A percentile compares a stretch with the other conserved stretches of the same genome.
Conservation (phyloP, 2,113 vertebrate genomes). For the Lutjanus erythropterus region DNA sequence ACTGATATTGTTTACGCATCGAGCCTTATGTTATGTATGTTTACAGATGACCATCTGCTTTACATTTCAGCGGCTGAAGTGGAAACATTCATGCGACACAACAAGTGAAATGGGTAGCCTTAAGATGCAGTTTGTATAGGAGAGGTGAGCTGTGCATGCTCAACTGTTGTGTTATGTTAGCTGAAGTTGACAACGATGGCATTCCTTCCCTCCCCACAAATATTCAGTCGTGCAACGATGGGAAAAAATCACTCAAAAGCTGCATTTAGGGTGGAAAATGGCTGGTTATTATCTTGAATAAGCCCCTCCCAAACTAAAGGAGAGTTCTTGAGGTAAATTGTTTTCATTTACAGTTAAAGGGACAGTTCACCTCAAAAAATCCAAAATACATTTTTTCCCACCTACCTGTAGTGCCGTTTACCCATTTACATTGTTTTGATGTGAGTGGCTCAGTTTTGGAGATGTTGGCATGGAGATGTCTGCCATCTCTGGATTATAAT, state of each 20-base stretch:
- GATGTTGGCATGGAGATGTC: too few relatives aligned
- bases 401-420: too few relatives aligned
- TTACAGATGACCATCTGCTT: constrained; percentile 72
- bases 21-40: constrained; percentile 58
- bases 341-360: not conserved
- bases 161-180: constrained; percentile 55
- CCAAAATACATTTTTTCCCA: too few relatives aligned
- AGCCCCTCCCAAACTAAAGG: not conserved
- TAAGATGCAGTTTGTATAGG: constrained; percentile 42
- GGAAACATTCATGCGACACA: constrained; percentile 62
- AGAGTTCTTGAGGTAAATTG: not conserved
- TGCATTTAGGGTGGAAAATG: constrained; percentile 18
- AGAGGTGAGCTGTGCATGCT: constrained; percentile 66
- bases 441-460: too few relatives aligned
- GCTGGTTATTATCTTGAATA: constrained; percentile 16
- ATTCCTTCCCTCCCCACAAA: constrained; percentile 45
- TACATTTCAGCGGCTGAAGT: constrained; percentile 52
- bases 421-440: too few relatives aligned
- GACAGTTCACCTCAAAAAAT: too few relatives aligned
- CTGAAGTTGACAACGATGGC: constrained; percentile 61
- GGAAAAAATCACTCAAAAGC: constrained; percentile 2
- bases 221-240: constrained; percentile 10
- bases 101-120: constrained; percentile 42
- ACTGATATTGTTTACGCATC: constrained; percentile 68
- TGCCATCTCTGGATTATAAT: too few relatives aligned